Evolutionary conservation across 1,140 invertebrate species (phyloP), one percentile per base, ranked within the genome.

Genomic region (Leptopilina boulardi): DNA sequence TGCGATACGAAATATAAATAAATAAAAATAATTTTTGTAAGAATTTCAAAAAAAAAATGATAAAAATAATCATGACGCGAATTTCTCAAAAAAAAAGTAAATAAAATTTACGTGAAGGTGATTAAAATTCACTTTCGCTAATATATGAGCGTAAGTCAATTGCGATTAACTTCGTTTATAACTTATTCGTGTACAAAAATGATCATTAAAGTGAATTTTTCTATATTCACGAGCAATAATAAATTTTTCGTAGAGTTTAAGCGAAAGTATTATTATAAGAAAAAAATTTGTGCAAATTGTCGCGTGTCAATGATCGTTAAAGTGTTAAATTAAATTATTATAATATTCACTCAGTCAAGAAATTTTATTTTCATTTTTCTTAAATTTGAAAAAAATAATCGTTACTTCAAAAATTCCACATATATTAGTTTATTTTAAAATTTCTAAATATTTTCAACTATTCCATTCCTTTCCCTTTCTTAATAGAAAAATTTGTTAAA

Each of bases 91-190:
- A 21, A n/a, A n/a, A 56, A 56, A 18, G 18, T 8, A 71, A 82
- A 77, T 75, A 30, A 42, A 80, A 77, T 84, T 79, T 79, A 79
- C 77, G 70, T 77, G 26, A 6, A 34, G n/a, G 74, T 47, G 71
- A 73, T 82, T 74, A 76, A n/a, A 78, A 79, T 80, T 59, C 42
- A 84, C 79, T 84, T 82, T 84, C 82, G 77, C 80, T 72, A 38
- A 66, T 66, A 66, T 66, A 13, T 66, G 26, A 13, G 30, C 10
- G 51, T 72, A 54, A 6, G 56, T 79, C 47, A 71, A 41, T 47
- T 71, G 66, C 38, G 75, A 79, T 44, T 79, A 56, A 41, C 13
- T 21, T 73, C 71, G 30, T 71, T 51, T 74, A 71, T 11, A 38
- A 30, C 66, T 47, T n/a, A n/a, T 51, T 66, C 59, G 26, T 66